Conservation (phyloP, 2,113 vertebrate species). For the Mastomys natalensis region DNA sequence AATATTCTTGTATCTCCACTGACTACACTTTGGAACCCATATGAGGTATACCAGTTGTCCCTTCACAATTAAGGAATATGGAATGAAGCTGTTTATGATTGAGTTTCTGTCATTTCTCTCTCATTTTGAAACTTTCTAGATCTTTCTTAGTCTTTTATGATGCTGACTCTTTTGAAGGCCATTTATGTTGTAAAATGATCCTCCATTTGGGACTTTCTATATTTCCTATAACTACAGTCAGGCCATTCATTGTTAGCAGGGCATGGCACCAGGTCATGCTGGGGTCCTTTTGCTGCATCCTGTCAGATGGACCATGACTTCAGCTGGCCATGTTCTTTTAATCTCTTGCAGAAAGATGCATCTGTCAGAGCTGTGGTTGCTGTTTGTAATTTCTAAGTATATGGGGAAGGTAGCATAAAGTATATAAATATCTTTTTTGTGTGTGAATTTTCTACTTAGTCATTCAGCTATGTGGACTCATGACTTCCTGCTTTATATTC, state of each 20-base stretch:
- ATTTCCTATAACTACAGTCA: neutral
- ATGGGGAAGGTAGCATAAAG: neutral
- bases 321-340: neutral
- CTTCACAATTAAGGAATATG: neutral
- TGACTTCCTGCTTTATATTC: neutral
- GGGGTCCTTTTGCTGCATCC: neutral
- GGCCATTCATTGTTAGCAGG: neutral
- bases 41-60: neutral
- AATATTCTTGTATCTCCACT: fast-evolving
- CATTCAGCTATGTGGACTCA: neutral
- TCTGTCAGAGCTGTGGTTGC: neutral
- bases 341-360: neutral
- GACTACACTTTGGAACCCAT: neutral
- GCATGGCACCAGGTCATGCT: neutral
- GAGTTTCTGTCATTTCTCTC: neutral
- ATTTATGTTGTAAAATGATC: neutral
- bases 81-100: neutral
- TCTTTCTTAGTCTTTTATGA: neutral
- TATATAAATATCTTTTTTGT: neutral
- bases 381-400: neutral
- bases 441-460: neutral
- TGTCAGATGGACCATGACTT: neutral
- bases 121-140: neutral
- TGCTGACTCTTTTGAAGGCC: neutral
- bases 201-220: neutral